Evolutionary conservation across 92 coral and sea anemone species (phyloP), one percentile per base, ranked within the genome.

Genomic region (Porites rus): DNA sequence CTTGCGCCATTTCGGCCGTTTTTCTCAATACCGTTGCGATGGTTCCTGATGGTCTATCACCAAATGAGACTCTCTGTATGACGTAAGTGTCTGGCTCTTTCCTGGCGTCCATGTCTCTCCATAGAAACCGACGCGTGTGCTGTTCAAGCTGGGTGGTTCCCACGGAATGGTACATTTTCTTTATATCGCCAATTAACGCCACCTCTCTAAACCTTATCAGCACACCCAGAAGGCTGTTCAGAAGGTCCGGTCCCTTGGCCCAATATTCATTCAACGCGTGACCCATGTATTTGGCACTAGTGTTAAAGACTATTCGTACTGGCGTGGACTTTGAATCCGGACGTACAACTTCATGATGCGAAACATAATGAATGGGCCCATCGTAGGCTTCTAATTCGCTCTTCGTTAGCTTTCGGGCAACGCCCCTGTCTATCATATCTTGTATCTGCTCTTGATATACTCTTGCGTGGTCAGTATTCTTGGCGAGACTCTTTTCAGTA

Each of bases 91-190:
- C 59, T 53, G 59, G 59, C 2, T 53, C 59, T 53, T 53, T 53
- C 59, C 59, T 8, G 10, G 8, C 12, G 59, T 53, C 59, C 59
- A 53, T 53, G 59, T 53, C n/a, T 31, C 75, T 6, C 75, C 75
- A 71, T 5, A 71, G 54, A 11, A 38, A 71, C 0, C 75, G 54
- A 31, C 78, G 12, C 13, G 81, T 85, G 68, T 92, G 93, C 73
- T 92, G 93, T 24, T 92, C 93, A 4, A 65, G 12, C 24, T 65
- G 70, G n/a, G 89, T 82, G 8, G 89, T 82, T 65, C 69, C 20
- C 4, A 89, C 80, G 21, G 88, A 50, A 67, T 93, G 92, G 74
- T 83, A 93, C 96, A 93, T 90, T 75, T 90, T 90, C 12, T 80
- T 82, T 16, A 92, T 51, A 71, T 90, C 93, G 1, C 84, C 95